Percentiles rank a stretch among this genome's conserved stretches.
These are phyloP conservation scores for Micrastur ruficollis DNA, from an alignment of 2,797 vertebrate genomes.

Conservation along the genomic window DNA sequence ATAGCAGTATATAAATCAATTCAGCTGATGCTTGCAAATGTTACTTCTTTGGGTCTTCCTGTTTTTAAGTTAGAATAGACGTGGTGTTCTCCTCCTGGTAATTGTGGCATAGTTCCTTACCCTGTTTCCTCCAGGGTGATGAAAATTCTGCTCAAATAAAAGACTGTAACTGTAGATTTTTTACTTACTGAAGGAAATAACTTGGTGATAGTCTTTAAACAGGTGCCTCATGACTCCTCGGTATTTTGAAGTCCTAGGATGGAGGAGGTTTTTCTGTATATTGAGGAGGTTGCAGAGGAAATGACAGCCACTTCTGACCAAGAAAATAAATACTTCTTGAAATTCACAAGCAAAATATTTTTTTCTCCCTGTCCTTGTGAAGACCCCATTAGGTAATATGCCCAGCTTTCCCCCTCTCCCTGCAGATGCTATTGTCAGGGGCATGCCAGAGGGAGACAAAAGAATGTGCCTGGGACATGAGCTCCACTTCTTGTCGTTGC, in stretches of 20 bases:
- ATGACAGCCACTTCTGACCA: neutral
- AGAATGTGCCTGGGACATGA: neutral
- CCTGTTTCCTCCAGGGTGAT: neutral
- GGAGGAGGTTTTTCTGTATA: neutral
- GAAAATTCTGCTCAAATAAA: neutral
- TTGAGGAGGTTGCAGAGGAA: neutral
- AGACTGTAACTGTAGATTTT: neutral
- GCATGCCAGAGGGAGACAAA: neutral
- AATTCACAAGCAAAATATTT: neutral
- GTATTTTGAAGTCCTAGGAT: neutral
- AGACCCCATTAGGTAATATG: neutral
- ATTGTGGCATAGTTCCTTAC: neutral
- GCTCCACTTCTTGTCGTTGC: neutral
- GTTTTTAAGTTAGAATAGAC: neutral
- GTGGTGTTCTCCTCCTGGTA: neutral
- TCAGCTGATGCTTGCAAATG: neutral
- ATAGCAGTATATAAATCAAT: neutral
- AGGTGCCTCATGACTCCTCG: neutral
- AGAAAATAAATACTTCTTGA: neutral
- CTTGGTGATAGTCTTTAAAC: neutral
- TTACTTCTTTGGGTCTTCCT: neutral
- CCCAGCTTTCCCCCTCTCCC: neutral
- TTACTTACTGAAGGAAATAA: neutral
- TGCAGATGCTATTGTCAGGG: neutral
- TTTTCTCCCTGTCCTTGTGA: neutral